phyloP scores from a whole-genome alignment of 2,797 vertebrate species.

The Lithobates sylvaticus region DNA sequence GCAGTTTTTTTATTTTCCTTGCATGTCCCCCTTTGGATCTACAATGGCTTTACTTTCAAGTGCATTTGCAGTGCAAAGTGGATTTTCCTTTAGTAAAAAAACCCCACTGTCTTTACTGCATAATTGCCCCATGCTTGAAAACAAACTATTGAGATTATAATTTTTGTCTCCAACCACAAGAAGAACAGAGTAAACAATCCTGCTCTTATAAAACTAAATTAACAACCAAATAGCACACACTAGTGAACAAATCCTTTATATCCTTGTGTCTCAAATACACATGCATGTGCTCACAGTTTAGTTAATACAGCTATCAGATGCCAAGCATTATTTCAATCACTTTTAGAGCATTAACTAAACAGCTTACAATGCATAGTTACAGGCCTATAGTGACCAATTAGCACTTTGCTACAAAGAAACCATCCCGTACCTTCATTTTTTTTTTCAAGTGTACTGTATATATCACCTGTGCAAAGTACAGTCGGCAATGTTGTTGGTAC shows the following conservation, averaged over 20 bases:
- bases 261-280: neutral
- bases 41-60: no score
- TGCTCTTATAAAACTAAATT: neutral
- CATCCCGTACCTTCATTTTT: conserved; percentile 22
- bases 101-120: neutral
- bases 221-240: neutral
- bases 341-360: neutral
- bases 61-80: no score
- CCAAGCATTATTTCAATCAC: conserved; percentile 8
- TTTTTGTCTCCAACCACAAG: neutral
- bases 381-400: conserved; percentile 9
- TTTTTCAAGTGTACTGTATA: neutral
- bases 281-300: conserved; percentile 17
- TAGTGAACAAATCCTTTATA: neutral
- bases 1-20: no score
- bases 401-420: neutral
- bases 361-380: conserved; percentile 42
- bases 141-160: neutral
- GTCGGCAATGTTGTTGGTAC: no score
- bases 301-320: conserved; percentile 16
- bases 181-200: neutral
- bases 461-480: neutral
- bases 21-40: no score
- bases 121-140: neutral
- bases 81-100: no score